Evolutionary conservation across 1,140 invertebrate genomes (phyloP), one percentile per base, ranked within the genome.

Genomic region (Diabrotica virgifera): DNA sequence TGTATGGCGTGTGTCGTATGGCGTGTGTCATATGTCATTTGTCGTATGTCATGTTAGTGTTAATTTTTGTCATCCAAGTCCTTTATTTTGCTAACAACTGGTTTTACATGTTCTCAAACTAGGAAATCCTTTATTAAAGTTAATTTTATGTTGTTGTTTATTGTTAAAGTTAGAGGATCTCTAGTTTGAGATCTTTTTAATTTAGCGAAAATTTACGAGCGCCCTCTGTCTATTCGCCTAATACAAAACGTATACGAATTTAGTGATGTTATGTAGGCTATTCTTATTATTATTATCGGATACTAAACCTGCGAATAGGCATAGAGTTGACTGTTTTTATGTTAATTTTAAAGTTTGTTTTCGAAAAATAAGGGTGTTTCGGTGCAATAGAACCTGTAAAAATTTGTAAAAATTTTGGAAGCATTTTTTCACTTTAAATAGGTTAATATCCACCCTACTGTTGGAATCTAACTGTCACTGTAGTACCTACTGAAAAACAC

Each of bases 211-310:
- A 58, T 66, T 63, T 53, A 66, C 52, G 64, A 13, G 55, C 12
- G 14, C 52, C 63, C 55, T 53, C 14, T 38, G 38, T 68, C 61
- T 56, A 54, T 35, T 37, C 56, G 62, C 53, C 67, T 64, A 55
- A 66, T 62, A 70, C 70, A 65, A 24, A 67, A 73, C 66, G 73
- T 75, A 75, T 75, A 75, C 73, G 73, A 75, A 64, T 70, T 73
- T 73, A 75, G 73, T 75, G 73, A 75, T 73, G 73, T 71, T 75
- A 73, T 68, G 51, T 67, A 71, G 72, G 70, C 70, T 75, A 73
- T 73, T 73, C 64, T 67, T 69, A 71, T 71, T 68, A 74, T 67
- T 72, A 67, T 68, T 73, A 66, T 70, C 63, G 63, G 66, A 64
- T 71, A 73, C 71, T 63, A 67, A 66, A 68, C 1, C 63, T 65